These are phyloP conservation scores for Chrysaora quinquecirrha DNA, from an alignment of 30 jellyfish, hydroid and myxozoan species.

Conservation along the genomic window DNA sequence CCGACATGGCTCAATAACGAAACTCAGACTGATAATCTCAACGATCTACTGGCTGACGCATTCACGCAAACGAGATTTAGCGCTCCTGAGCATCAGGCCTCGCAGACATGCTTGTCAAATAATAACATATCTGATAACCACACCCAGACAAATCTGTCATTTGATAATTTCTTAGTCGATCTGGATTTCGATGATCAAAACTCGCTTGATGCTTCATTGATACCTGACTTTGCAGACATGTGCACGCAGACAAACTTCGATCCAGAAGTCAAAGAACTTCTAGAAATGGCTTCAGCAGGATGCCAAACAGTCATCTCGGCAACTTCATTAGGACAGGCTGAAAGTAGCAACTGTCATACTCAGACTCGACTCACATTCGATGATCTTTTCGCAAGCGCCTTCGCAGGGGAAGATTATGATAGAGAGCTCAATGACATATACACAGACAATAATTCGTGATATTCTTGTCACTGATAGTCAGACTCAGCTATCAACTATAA, in stretches of 20 bases:
- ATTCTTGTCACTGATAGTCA: not conserved
- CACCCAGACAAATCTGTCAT: slow-evolving; percentile 61
- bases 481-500: no score
- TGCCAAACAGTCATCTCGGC: slow-evolving; percentile 20
- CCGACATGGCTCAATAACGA: slow-evolving; percentile 19
- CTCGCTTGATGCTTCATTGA: slow-evolving; percentile 33
- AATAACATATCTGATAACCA: slow-evolving; percentile 51
- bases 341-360: not conserved
- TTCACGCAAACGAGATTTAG: slow-evolving; percentile 8
- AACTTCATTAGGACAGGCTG: not conserved
- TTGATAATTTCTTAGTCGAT: slow-evolving; percentile 41
- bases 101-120: slow-evolving; percentile 13
- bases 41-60: not conserved
- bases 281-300: slow-evolving; percentile 32
- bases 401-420: not conserved
- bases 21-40: slow-evolving; percentile 21
- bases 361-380: not conserved
- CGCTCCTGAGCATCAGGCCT: slow-evolving; percentile 8
- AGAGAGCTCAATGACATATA: not conserved
- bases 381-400: not conserved
- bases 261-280: slow-evolving; percentile 55
- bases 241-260: slow-evolving; percentile 72
- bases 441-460: not conserved
- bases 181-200: slow-evolving; percentile 41
- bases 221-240: slow-evolving; percentile 69